Evolutionary conservation across 2,113 vertebrate species (phyloP), one percentile per base, ranked within the genome.

Genomic region (Oncorhynchus mykiss): DNA sequence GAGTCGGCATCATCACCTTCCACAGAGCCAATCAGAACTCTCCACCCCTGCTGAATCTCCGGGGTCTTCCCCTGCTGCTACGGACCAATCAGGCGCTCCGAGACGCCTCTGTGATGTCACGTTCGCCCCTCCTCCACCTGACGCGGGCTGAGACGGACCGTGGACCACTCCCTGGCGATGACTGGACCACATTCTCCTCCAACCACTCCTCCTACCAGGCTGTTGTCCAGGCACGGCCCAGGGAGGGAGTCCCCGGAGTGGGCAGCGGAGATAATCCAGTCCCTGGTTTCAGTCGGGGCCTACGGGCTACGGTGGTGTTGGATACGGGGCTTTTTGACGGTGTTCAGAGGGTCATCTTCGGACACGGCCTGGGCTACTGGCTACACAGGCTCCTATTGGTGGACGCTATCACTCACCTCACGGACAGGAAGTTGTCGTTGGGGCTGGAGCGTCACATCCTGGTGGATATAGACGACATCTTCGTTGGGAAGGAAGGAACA

Each of bases 381-480:
- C 89, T 99, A 13, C 96, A 99, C 87, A 95, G 95, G 80, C 95
- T 99, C 71, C 96, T 99, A 88, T 92, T 98, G 71, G 92, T 99
- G 78, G 96, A 99, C 3, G 95, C 97, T 85, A 93, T 98, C 79
- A 94, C 95, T 18, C 98, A 96, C 93, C 91, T 98, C 81, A 95
- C 97, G 0, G 96, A 96, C 71, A 96, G 95, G 84, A 97, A 93
- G 84, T 92, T 99, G 59, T 93, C 89, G 0, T 78, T 96, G 60
- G 96, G 97, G 20, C 89, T 98, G 93, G 95, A 99, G 7, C 93
- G 96, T 67, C 96, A 97, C 89, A 92, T 99, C 78, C 93, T 98
- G 80, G 97, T 99, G 75, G 97, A 98, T 92, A 96, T 98, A 39
- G 97, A 98, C 18, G 97, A 99, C 84, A 98, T 99, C 88, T 99